A percentile compares a stretch with the other conserved stretches of the same genome.
These are phyloP conservation scores for Pelmatolapia mariae DNA, from an alignment of 2,113 vertebrate species.

Conservation along the genomic window DNA sequence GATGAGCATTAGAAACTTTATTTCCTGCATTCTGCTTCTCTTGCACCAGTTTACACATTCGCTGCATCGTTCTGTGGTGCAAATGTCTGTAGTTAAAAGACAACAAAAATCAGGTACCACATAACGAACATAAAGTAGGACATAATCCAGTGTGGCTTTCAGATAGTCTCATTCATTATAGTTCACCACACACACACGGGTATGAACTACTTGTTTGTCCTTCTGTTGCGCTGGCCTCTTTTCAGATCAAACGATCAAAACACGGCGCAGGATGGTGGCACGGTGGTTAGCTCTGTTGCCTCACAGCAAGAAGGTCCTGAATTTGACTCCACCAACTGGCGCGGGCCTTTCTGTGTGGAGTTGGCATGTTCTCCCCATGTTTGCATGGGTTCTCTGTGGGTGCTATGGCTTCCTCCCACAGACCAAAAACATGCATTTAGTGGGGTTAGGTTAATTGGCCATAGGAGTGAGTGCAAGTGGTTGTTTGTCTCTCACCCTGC, in stretches of 20 bases:
- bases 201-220: background rate
- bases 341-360: background rate
- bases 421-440: background rate
- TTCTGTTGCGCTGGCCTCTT: background rate
- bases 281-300: background rate
- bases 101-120: background rate
- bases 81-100: background rate
- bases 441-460: background rate
- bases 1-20: background rate
- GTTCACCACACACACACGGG: background rate
- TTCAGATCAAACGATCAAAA: background rate
- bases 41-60: background rate
- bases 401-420: background rate
- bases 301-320: background rate
- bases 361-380: background rate
- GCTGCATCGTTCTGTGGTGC: background rate
- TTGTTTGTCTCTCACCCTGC: background rate
- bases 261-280: background rate
- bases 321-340: background rate
- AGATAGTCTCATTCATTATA: background rate
- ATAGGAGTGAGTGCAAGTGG: background rate
- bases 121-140: background rate
- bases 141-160: background rate
- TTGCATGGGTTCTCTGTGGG: background rate
- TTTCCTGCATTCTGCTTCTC: background rate